Conservation (phyloP, 2,888 invertebrate genomes). For the Panopea generosa region DNA sequence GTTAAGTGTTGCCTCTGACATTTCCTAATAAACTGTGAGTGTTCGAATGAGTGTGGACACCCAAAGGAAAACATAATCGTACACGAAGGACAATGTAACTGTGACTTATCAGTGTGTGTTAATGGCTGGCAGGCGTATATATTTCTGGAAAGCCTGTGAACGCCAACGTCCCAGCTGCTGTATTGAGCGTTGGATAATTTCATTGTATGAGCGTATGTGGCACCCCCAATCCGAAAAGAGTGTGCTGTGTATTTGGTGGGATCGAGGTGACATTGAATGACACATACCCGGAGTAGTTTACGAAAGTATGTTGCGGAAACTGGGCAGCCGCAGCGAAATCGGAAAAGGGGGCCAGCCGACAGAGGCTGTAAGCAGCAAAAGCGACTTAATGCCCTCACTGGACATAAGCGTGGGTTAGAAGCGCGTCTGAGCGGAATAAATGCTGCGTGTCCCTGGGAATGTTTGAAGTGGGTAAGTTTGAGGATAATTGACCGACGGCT, state of each 20-base stretch:
- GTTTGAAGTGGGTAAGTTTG: conserved; percentile 20
- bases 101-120: no score
- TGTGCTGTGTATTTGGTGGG: conserved; percentile 27
- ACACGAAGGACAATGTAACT: no score
- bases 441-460: conserved; percentile 24
- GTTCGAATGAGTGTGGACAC: no score
- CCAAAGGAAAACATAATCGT: no score
- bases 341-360: conserved; percentile 17
- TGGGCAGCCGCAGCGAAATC: conserved; percentile 4
- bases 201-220: conserved; percentile 16
- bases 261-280: conserved; percentile 12
- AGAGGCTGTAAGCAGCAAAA: not conserved
- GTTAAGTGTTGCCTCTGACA: no score
- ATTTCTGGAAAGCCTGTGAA: no score
- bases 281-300: not conserved
- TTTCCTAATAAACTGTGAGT: no score
- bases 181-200: conserved; percentile 8
- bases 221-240: conserved; percentile 32
- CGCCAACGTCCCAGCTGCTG: conserved; percentile 35
- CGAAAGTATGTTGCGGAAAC: conserved; percentile 23
- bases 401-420: conserved; percentile 10
- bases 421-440: not conserved
- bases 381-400: conserved; percentile 21
- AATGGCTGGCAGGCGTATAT: no score
- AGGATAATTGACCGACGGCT: not conserved